Conservation (phyloP, 2,797 vertebrate genomes). For the Ara ararauna region DNA sequence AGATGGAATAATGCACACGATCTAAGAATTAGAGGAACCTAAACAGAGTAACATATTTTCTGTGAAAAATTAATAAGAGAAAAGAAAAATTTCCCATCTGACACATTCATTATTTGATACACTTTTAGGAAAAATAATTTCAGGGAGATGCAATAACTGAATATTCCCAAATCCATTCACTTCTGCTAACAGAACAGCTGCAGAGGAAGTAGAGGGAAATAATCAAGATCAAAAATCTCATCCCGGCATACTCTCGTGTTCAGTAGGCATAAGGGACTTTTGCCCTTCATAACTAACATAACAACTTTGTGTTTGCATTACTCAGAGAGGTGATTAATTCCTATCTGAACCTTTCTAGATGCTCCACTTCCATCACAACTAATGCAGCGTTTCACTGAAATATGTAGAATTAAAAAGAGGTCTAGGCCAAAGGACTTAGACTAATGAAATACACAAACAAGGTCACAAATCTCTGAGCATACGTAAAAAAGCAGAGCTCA, state of each 20-base stretch:
- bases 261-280: constrained; percentile 9
- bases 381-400: background rate
- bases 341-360: background rate
- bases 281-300: background rate
- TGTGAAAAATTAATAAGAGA: background rate
- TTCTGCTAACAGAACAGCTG: constrained; percentile 30
- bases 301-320: background rate
- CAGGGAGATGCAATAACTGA: background rate
- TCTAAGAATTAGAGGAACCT: background rate
- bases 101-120: background rate
- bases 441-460: accelerated
- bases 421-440: background rate
- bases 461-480: background rate
- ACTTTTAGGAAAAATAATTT: constrained; percentile 37
- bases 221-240: constrained; percentile 14
- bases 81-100: background rate
- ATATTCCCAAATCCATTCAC: constrained; percentile 43
- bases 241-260: background rate
- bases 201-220: background rate
- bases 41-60: background rate
- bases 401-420: background rate
- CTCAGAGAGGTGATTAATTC: constrained; percentile 10
- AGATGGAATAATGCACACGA: background rate
- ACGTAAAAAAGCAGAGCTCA: background rate
- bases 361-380: background rate